A percentile compares a stretch with the other conserved stretches of the same genome.
Evolutionary conservation across 1,140 invertebrate genomes (phyloP).

Genomic region (Microvelia longipes): DNA sequence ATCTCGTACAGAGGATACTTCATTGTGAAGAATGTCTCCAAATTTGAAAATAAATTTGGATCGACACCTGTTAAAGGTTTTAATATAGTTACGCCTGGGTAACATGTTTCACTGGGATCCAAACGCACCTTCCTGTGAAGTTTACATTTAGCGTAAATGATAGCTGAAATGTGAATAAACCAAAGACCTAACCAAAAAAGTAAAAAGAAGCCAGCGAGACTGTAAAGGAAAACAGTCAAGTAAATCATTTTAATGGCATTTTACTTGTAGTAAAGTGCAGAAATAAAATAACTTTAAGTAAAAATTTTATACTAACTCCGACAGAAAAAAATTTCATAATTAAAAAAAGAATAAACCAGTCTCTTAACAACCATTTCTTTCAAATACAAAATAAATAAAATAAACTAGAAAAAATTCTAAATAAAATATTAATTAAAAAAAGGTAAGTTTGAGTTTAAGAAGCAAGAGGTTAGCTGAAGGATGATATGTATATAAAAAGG

Average conservation of each 20-base stretch:
- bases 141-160: slow-evolving; percentile 38
- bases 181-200: slow-evolving; percentile 47
- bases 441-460: too few relatives aligned
- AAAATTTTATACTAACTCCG: neutral
- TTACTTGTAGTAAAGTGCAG: neutral
- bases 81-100: slow-evolving; percentile 84
- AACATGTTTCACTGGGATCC: slow-evolving; percentile 50
- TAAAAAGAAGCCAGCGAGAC: slow-evolving; percentile 49
- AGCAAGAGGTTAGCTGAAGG: neutral
- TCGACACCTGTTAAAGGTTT: slow-evolving; percentile 94
- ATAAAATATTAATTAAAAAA: neutral
- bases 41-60: slow-evolving; percentile 79
- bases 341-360: neutral
- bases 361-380: neutral
- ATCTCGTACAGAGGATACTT: slow-evolving; percentile 89
- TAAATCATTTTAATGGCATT: slow-evolving; percentile 19
- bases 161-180: slow-evolving; percentile 45
- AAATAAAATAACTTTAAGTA: neutral
- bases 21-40: slow-evolving; percentile 94
- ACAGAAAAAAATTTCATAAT: neutral
- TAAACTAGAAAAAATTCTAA: neutral
- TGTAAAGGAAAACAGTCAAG: slow-evolving; percentile 32
- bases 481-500: neutral
- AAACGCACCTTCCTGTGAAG: slow-evolving; percentile 32
- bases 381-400: neutral